A percentile compares a stretch with the other conserved stretches of the same genome.
These are phyloP conservation scores for Urosaurus nigricauda DNA, from an alignment of 2,797 vertebrate genomes.

Conservation along the genomic window DNA sequence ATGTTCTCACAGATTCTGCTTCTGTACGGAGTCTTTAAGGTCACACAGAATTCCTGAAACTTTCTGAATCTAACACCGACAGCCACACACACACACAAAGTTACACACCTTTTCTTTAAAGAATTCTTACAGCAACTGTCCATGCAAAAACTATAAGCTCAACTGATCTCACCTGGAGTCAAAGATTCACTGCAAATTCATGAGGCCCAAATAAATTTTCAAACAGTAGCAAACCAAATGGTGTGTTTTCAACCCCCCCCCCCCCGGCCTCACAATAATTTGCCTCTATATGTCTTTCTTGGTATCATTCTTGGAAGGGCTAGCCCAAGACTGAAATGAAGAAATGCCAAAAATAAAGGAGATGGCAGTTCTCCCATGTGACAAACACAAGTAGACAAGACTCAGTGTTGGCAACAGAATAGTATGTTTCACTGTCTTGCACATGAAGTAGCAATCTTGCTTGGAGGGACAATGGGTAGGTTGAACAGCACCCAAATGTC, in stretches of 20 bases:
- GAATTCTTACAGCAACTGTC: conserved; percentile 4
- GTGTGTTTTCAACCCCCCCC: background rate
- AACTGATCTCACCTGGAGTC: background rate
- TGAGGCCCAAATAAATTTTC: background rate
- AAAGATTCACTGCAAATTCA: conserved; percentile 4
- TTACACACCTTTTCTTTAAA: conserved; percentile 40
- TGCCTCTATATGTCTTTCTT: background rate
- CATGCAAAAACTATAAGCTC: conserved; percentile 36
- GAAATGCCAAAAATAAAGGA: background rate
- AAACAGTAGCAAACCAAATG: background rate
- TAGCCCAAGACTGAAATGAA: too few relatives aligned
- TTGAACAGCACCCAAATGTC: background rate
- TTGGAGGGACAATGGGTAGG: background rate
- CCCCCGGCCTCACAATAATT: too few relatives aligned
- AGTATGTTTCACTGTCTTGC: background rate
- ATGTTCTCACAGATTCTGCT: conserved; percentile 63
- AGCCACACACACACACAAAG: conserved; percentile 21
- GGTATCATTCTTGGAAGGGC: background rate
- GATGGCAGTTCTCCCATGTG: background rate
- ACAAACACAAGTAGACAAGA: background rate
- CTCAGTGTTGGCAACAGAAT: too few relatives aligned
- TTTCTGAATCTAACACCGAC: conserved; percentile 46
- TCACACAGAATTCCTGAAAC: conserved; percentile 65
- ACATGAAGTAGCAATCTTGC: background rate
- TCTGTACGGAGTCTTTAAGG: conserved; percentile 49